Base-by-base conservation (phyloP, 2,888 invertebrate genomes). In the Crepidodera aurea region DNA sequence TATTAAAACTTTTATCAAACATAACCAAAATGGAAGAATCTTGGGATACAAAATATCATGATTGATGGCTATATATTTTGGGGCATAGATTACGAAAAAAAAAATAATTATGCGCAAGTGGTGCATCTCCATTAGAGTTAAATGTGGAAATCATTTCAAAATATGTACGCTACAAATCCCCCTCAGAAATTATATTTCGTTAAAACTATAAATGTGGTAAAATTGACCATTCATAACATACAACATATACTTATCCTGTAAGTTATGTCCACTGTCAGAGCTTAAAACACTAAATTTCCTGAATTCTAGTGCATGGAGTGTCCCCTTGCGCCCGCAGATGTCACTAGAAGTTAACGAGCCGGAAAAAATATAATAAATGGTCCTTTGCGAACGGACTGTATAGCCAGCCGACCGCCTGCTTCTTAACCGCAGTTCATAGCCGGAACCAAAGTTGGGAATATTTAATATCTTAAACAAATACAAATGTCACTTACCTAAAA, bases 291-390 rank as follows among this genome's bases (percentile, higher is more conserved):
- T 32, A 55, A 44, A 46, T 55, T 55, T 34, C 44, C 54, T 29
- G 18, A 44, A 55, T 55, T 34, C 25, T 18, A 44, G 44, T 55
- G 22, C 22, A 55, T 12, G 7, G 6, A 29, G 15, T 19, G 27
- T 48, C 32, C 42, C 44, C 44, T 19, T 32, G 18, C 34, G 44
- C 22, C 34, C 44, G 19, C 44, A 44, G 13, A 55, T 55, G 55
- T 55, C 55, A 46, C 46, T 46, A 13, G 32, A 22, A 55, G 46
- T 55, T 55, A 55, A 55, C 55, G 55, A 55, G 55, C 44, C 46
- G 55, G 55, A 55, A 55, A 55, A 55, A 44, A 55, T 55, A 19
- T 55, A 46, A 55, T 55, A 55, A 46, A 55, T 55, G 46, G 44
- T 22, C 34, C 27, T 18, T 44, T 16, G 18, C 44, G 34, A 25